Evolutionary conservation across 2,113 vertebrate genomes (phyloP).

Genomic region (Ophthalmolycus amberensis): DNA sequence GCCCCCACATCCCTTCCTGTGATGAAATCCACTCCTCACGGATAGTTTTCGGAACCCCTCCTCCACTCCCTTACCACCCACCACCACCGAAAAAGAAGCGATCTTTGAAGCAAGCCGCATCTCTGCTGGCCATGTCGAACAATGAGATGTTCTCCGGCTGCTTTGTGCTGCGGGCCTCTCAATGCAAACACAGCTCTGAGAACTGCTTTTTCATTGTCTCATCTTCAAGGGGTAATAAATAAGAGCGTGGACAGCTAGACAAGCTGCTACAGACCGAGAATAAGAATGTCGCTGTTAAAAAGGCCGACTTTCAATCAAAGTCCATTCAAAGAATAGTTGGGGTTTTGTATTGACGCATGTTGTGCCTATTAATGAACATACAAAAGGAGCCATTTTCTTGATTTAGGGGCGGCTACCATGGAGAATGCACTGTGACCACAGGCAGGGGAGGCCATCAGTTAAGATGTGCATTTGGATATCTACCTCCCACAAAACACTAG

Average conservation of each 20-base stretch:
- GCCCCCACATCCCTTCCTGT: constrained; percentile 59
- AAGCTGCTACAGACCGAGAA: constrained; percentile 93
- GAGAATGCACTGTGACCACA: constrained; percentile 84
- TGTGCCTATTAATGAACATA: constrained; percentile 96
- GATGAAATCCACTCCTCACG: constrained; percentile 61
- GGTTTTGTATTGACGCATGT: constrained; percentile 95
- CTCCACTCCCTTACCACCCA: constrained; percentile 54
- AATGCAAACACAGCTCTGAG: constrained; percentile 90
- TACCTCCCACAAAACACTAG: constrained; percentile 53
- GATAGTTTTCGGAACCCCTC: constrained; percentile 45
- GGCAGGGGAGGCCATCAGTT: constrained; percentile 85
- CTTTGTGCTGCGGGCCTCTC: constrained; percentile 86
- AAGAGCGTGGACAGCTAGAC: constrained; percentile 90
- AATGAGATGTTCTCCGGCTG: constrained; percentile 72
- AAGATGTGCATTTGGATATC: constrained; percentile 67
- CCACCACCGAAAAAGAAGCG: constrained; percentile 37
- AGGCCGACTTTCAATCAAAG: constrained; percentile 94
- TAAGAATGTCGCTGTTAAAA: constrained; percentile 91
- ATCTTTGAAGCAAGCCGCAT: constrained; percentile 52
- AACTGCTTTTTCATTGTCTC: constrained; percentile 89
- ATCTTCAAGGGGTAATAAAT: constrained; percentile 95
- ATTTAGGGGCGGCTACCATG: constrained; percentile 93
- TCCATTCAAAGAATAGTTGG: constrained; percentile 94
- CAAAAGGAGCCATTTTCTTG: constrained; percentile 93
- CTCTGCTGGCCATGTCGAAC: constrained; percentile 39